A percentile compares a stretch with the other conserved stretches of the same genome.
These are phyloP conservation scores for Sinosuthora webbiana DNA, from an alignment of 2,113 vertebrate genomes.

Conservation along the genomic window DNA sequence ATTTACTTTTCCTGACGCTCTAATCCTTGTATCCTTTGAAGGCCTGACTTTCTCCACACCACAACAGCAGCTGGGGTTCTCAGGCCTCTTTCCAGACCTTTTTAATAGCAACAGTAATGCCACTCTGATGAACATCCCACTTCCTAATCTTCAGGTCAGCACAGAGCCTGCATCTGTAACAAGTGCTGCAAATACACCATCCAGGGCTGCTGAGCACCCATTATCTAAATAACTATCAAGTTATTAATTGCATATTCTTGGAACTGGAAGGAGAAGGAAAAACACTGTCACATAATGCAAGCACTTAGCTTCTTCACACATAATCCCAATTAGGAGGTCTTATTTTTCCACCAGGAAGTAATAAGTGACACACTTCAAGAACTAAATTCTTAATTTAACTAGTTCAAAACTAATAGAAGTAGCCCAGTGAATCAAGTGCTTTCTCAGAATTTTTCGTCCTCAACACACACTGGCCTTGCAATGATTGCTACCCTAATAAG, in stretches of 20 bases:
- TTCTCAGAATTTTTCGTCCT: constrained; percentile 50
- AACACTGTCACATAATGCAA: background rate
- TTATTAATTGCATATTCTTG: constrained; percentile 45
- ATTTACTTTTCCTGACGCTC: constrained; percentile 74
- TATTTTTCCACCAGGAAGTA: constrained; percentile 35
- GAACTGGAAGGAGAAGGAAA: constrained; percentile 33
- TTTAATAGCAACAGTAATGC: constrained; percentile 76
- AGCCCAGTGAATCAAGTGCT: constrained; percentile 27
- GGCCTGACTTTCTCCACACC: constrained; percentile 72
- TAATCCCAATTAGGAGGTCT: constrained; percentile 36
- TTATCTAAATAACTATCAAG: constrained; percentile 48
- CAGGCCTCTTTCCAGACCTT: constrained; percentile 70
- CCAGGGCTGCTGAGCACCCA: constrained; percentile 46
- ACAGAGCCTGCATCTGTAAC: constrained; percentile 58
- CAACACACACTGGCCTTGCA: constrained; percentile 46
- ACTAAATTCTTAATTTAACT: constrained; percentile 37
- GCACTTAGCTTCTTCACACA: background rate
- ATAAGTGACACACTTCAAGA: background rate
- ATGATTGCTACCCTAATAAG: constrained; percentile 48
- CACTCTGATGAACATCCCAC: constrained; percentile 64
- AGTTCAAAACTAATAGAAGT: background rate
- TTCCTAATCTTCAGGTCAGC: constrained; percentile 75
- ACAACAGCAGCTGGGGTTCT: constrained; percentile 70
- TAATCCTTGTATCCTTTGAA: constrained; percentile 78
- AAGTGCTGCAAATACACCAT: constrained; percentile 48